Percentiles rank a stretch among this genome's conserved stretches.
Conservation (phyloP, 2,888 invertebrate species). For the Troides oblongomaculatus region DNA sequence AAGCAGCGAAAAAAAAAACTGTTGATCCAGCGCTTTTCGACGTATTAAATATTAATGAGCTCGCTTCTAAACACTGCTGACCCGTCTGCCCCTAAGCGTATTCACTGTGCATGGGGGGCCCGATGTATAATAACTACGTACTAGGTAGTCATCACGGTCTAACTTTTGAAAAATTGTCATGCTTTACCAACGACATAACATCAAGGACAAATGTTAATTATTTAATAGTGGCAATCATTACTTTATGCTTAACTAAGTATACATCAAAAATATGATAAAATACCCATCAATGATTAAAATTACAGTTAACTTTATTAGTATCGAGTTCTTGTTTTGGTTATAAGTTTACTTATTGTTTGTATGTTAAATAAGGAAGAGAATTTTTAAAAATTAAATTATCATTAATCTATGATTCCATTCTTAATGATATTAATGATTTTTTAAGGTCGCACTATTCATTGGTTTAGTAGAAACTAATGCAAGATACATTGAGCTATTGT, state of each 20-base stretch:
- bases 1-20: conserved; percentile 31
- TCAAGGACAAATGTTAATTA: conserved; percentile 11
- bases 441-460: no score
- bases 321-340: no score
- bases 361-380: no score
- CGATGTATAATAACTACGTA: conserved; percentile 35
- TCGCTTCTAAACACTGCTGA: conserved; percentile 54
- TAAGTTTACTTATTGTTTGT: no score
- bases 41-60: conserved; percentile 55
- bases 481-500: no score
- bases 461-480: no score
- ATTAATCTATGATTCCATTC: no score
- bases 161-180: conserved; percentile 13
- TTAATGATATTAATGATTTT: no score
- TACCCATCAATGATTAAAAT: no score
- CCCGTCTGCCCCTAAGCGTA: conserved; percentile 47
- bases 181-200: conserved; percentile 4
- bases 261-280: background rate
- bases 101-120: conserved; percentile 44
- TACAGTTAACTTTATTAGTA: no score
- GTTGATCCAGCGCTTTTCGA: conserved; percentile 31
- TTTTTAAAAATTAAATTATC: no score
- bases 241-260: background rate
- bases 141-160: conserved; percentile 13
- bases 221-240: conserved; percentile 14